phyloP scores from a whole-genome alignment of 2,797 vertebrate genomes.

The Sebastes taczanowskii region DNA sequence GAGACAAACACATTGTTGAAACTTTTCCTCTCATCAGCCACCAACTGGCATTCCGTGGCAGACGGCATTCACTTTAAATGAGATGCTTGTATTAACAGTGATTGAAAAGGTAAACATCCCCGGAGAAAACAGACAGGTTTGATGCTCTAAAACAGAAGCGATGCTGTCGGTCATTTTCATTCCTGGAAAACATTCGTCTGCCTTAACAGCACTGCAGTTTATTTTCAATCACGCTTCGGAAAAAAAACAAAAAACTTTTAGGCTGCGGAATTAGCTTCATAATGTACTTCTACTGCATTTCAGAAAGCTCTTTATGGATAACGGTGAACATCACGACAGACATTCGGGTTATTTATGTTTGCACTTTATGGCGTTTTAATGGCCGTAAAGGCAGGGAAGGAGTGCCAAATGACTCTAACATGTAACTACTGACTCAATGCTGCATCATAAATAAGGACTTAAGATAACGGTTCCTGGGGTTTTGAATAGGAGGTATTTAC shows the following conservation, averaged over 20 bases:
- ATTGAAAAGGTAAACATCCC: conserved; percentile 14
- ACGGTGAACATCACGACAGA: background rate
- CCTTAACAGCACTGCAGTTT: background rate
- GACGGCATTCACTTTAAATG: background rate
- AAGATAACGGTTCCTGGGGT: background rate
- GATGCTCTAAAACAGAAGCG: conserved; percentile 4
- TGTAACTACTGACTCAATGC: background rate
- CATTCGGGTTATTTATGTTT: conserved; percentile 28
- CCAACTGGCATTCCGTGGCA: conserved; percentile 21
- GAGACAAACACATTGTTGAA: conserved; percentile 23
- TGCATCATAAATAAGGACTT: conserved; percentile 1
- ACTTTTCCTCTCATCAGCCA: conserved; percentile 45
- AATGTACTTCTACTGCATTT: conserved; percentile 12
- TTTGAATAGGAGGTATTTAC: conserved; percentile 9
- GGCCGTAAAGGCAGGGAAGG: conserved; percentile 16
- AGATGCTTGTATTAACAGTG: conserved; percentile 4
- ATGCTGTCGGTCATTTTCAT: background rate
- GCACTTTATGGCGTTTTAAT: conserved; percentile 37
- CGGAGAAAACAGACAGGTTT: conserved; percentile 11
- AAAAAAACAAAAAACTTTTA: conserved; percentile 19
- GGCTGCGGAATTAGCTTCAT: background rate
- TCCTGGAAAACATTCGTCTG: background rate
- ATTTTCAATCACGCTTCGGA: conserved; percentile 1
- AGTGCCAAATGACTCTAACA: conserved; percentile 4
- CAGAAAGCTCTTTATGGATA: conserved; percentile 25